A percentile compares a stretch with the other conserved stretches of the same genome.
These are phyloP conservation scores for Dendroctonus valens DNA, from an alignment of 1,140 invertebrate genomes.

Conservation along the genomic window DNA sequence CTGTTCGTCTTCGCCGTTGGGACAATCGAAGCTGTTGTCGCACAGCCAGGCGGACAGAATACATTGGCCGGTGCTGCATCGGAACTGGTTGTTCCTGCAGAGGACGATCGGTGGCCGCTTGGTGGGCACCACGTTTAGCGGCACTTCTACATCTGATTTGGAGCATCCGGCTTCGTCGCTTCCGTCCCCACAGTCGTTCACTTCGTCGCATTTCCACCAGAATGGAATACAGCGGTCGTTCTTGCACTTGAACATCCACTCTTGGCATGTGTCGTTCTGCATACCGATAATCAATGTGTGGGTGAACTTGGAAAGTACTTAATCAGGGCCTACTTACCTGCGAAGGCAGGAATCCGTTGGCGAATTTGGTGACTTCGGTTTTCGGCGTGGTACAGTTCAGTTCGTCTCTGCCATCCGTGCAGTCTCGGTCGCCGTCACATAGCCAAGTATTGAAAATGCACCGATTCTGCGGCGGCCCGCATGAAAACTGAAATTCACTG, in stretches of 20 bases:
- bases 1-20: constrained; percentile 59
- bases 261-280: constrained; percentile 58
- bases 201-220: constrained; percentile 71
- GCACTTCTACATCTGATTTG: background rate
- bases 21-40: constrained; percentile 60
- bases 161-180: constrained; percentile 64
- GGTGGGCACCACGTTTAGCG: constrained; percentile 8
- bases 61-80: constrained; percentile 60
- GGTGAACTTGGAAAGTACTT: background rate
- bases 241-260: constrained; percentile 73
- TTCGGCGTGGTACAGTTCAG: constrained; percentile 57
- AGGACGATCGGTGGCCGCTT: constrained; percentile 6
- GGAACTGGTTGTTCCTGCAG: constrained; percentile 63
- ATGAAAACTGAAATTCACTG: constrained; percentile 63
- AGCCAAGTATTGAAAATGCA: constrained; percentile 74
- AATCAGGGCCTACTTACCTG: background rate
- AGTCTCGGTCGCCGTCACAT: constrained; percentile 73
- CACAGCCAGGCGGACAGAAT: constrained; percentile 58
- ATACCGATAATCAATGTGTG: background rate
- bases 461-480: constrained; percentile 56
- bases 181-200: constrained; percentile 74
- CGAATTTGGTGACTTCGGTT: constrained; percentile 12
- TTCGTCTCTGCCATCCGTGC: constrained; percentile 69
- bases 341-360: background rate
- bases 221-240: constrained; percentile 79